A percentile compares a stretch with the other conserved stretches of the same genome.
phyloP scores from a whole-genome alignment of 1,140 invertebrate genomes.

The Lordiphosa stackelbergi region DNA sequence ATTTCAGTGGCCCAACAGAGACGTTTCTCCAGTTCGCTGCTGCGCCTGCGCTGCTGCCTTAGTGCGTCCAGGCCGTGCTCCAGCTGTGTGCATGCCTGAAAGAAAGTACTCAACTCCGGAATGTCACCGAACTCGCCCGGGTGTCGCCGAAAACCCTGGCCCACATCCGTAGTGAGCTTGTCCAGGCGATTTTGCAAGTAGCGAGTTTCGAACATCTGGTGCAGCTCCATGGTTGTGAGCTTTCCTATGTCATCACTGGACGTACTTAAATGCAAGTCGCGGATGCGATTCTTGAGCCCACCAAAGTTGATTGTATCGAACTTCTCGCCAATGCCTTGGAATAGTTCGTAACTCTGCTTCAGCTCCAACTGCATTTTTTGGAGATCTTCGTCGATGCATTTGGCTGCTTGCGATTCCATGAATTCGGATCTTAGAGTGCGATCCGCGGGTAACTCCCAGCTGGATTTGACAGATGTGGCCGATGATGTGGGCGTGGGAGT shows the following conservation, averaged over 20 bases:
- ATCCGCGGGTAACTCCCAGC: constrained; percentile 12
- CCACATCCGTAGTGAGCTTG: constrained; percentile 51
- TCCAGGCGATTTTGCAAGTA: constrained; percentile 49
- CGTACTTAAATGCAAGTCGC: constrained; percentile 52
- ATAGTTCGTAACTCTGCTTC: constrained; percentile 60
- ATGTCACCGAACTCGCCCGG: constrained; percentile 74
- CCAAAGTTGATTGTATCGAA: constrained; percentile 60
- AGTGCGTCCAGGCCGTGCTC: constrained; percentile 60
- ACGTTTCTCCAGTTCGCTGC: constrained; percentile 53
- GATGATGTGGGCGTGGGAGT: constrained; percentile 1
- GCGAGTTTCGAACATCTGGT: constrained; percentile 47
- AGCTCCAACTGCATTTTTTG: constrained; percentile 62
- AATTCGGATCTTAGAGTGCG: constrained; percentile 22
- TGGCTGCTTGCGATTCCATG: constrained; percentile 33
- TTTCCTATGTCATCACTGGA: constrained; percentile 33
- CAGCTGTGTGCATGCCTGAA: constrained; percentile 62
- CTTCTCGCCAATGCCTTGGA: constrained; percentile 60
- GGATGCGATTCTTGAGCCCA: constrained; percentile 54
- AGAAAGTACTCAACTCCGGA: constrained; percentile 67
- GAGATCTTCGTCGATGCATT: constrained; percentile 54
- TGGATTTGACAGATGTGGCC: constrained; percentile 8
- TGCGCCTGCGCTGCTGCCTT: constrained; percentile 47
- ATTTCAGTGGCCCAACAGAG: constrained; percentile 57
- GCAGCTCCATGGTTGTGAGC: constrained; percentile 39
- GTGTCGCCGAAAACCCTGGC: constrained; percentile 58